Base-by-base conservation (phyloP, 2,797 vertebrate genomes). In the Cuculus canorus region DNA sequence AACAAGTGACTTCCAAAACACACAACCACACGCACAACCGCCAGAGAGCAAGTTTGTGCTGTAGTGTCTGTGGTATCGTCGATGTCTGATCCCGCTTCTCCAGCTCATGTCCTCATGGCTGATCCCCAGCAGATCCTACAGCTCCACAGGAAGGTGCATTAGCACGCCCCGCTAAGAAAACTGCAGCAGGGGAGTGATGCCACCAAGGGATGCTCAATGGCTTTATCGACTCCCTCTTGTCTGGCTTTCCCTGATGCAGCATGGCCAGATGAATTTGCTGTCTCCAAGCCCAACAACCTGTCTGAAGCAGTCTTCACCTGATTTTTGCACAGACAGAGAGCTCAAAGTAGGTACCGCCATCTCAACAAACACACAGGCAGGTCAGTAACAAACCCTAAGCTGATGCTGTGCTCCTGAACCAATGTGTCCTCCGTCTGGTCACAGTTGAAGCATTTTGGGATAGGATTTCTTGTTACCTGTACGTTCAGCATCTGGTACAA, bases 21-120 rank as follows among this genome's bases (percentile, higher is more conserved):
- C 14, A 21, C 0, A 1, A 71, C 50, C 37, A n/a, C 8, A 30
- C 0, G 7, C 5, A 18, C 45, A 43, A 19, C 50, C 15, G 35
- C 21, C 68, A 88, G 57, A 22, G 0, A 1, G 50, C 43, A 63
- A 17, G 12, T 17, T 8, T 19, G 37, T 16, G 39, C 23, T 3
- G 0, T 2, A 4, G 13, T 4, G 3, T 19, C 76, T 11, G 27
- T 4, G 13, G 25, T 9, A 41, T 5, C 33, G 53, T 53, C 2
- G 0, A n/a, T 12, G 41, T 4, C 63, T 43, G 33, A 53, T 14
- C 52, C 66, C 0, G 1, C 17, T 71, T 43, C 57, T 48, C 12
- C 15, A 59, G 63, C 75, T 81, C 64, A 25, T 1, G 0, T 15
- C 25, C 24, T 23, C 18, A 23, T 3, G 24, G 27, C 43, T 25